Base-by-base conservation (phyloP, 2,888 invertebrate genomes). In the Pherbina coryleti region DNA sequence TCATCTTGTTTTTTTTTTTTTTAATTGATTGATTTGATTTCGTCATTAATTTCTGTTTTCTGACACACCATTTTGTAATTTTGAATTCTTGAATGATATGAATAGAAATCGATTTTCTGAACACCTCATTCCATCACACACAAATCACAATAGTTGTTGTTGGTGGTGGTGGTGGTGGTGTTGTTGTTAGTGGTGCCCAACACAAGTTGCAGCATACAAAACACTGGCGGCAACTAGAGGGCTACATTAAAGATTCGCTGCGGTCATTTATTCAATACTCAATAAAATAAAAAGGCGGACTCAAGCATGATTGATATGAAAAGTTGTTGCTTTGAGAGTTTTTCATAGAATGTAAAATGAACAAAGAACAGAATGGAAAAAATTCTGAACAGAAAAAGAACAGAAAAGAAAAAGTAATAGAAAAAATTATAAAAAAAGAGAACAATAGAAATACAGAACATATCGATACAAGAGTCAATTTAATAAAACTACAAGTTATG, bases 191-290 rank as follows among this genome's bases (percentile, higher is more conserved):
- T 44, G 11, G 11, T 11, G 7, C 2, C 44, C 19, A 19, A 5
- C 66, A 66, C n/a, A n/a, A n/a, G n/a, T n/a, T 66, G 11, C 8
- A 22, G 19, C 17, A 3, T 22, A 28, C 25, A 69, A 5, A 3
- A 28, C 8, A 69, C 14, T 19, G n/a, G 37, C 17, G 44, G 37
- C 19, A 19, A 22, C 19, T 11, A 22, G 25, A n/a, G 25, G 9
- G n/a, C 49, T 22, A 53, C 14, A 69, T 57, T 71, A 71, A 34
- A 55, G 55, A 70, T 72, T 72, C 57, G 72, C 11, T 57, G 37
- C 9, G 72, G 72, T 72, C 55, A 72, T 14, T 72, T 22, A 53
- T 55, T 66, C 8, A 11, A 66, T n/a, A 34, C 19, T 34, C 66
- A 37, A 66, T 14, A 34, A 66, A 60, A 60, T 25, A 14, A n/a